Base-by-base conservation (phyloP, 2,888 invertebrate species). In the Sturmia bella region DNA sequence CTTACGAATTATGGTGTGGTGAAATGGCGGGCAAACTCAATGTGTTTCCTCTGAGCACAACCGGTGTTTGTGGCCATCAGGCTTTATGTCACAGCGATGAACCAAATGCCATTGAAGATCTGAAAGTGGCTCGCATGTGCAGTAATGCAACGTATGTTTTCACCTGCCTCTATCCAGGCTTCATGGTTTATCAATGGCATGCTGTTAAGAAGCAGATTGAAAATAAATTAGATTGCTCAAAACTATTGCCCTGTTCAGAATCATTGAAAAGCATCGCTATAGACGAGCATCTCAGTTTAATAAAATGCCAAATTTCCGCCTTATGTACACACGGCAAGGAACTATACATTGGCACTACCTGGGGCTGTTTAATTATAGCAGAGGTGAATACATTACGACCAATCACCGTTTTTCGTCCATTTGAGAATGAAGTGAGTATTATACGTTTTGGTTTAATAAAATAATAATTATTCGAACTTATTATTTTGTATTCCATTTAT, bases 321-420 rank as follows among this genome's bases (percentile, higher is more conserved):
- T 95, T 84, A 93, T 95, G 86, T 61, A 92, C 94, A 39, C 91
- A 95, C 69, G 93, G 93, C 39, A 93, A 93, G 37, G 94, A 95
- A 86, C 91, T 98, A 48, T 97, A 97, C 90, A 95, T 97, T 81
- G 99, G 99, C 56, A 99, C 99, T 0, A 97, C 97, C 7, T 96
- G 97, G 95, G 99, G 99, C 24, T 97, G 98, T 89, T 92, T 99
- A 56, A 95, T 99, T 68, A 95, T 98, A 6, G 96, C 97, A 0
- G 97, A 98, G 89, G 93, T 95, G 17, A 92, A 92, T 74, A 93
- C 95, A 0, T 92, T 98, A 85, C 92, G 96, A 2, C 98, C 98
- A 0, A 94, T 98, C 76, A 97, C 97, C 3, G 95, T 98, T n/a
- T 98, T 98, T 92, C 92, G 98, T 45, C 97, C 98, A 0, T 97